Evolutionary conservation across 2,113 vertebrate genomes (phyloP).

Genomic region (Bubo blakistoni): DNA sequence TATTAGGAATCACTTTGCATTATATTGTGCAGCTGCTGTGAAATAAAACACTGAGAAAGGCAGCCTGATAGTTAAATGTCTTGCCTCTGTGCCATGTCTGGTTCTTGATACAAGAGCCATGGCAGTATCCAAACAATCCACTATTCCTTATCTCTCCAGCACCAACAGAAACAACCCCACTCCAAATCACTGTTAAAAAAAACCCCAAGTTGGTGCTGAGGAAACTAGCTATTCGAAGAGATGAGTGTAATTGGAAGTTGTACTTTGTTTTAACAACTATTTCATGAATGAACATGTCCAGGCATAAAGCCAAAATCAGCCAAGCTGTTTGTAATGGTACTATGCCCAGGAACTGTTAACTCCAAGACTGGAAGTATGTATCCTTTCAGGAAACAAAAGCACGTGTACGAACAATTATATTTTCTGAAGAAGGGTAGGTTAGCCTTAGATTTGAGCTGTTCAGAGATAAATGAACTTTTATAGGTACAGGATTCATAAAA

Average conservation of each 20-base stretch:
- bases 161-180: not conserved
- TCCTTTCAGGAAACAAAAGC: conserved; percentile 24
- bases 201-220: not conserved
- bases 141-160: not conserved
- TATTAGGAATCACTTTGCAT: not conserved
- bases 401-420: not conserved
- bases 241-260: conserved; percentile 25
- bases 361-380: not conserved
- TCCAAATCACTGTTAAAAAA: not conserved
- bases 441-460: not conserved
- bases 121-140: not conserved
- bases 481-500: not conserved
- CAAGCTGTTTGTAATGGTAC: conserved; percentile 40
- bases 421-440: not conserved
- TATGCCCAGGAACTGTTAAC: conserved; percentile 30
- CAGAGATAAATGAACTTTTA: not conserved
- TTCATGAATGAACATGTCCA: conserved; percentile 60
- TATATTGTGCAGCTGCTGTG: not conserved
- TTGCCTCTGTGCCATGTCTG: not conserved
- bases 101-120: not conserved
- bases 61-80: not conserved
- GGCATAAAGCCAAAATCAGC: conserved; percentile 55
- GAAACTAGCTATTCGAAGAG: not conserved
- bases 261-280: conserved; percentile 21
- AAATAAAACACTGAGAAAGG: not conserved